Conservation (phyloP, 2,888 invertebrate genomes). For the Heliconius cydno region DNA sequence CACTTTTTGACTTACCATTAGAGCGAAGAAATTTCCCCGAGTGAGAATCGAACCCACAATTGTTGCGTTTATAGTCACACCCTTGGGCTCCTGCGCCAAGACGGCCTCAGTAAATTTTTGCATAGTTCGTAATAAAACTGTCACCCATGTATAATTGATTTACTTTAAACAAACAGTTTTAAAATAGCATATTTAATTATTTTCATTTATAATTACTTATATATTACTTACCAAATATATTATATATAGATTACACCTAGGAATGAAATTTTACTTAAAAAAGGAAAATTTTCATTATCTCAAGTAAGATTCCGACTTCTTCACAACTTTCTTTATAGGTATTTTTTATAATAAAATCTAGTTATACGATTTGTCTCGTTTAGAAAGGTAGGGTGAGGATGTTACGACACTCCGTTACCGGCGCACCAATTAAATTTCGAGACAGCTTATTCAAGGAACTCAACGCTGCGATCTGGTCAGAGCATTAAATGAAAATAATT, state of each 20-base stretch:
- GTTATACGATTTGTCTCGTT: too few species aligned
- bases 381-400: too few species aligned
- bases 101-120: background rate
- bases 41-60: background rate
- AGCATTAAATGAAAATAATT: too few species aligned
- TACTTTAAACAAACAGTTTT: background rate
- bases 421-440: too few species aligned
- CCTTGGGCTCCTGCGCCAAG: background rate
- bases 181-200: conserved; percentile 15
- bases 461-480: background rate
- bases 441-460: background rate
- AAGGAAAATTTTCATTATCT: too few species aligned
- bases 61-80: background rate
- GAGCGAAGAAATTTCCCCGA: background rate
- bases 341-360: too few species aligned
- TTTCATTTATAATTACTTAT: background rate
- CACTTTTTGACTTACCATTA: background rate
- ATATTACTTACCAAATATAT: too few species aligned
- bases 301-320: too few species aligned
- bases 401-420: too few species aligned
- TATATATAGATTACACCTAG: too few species aligned
- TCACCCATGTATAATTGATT: conserved; percentile 7
- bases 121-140: background rate
- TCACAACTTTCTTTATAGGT: too few species aligned
- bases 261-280: too few species aligned